These are phyloP conservation scores for Glomeris maerens DNA, from an alignment of 1,140 invertebrate species.

Conservation along the genomic window DNA sequence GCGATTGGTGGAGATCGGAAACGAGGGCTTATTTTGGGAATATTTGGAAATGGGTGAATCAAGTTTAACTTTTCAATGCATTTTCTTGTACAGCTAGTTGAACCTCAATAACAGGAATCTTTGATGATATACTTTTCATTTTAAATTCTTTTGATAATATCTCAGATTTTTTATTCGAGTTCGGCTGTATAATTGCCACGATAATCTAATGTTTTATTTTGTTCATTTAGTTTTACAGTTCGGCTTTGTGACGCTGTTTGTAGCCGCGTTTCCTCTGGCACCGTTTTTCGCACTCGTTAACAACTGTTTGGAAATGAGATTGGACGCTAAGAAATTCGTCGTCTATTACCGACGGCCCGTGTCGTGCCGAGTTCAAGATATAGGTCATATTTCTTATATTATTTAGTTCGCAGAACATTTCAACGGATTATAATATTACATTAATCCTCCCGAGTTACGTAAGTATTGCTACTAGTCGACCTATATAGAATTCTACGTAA, in stretches of 20 bases:
- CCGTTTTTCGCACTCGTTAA: conserved; percentile 72
- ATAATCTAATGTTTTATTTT: no score
- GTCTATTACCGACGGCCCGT: conserved; percentile 68
- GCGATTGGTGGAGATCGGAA: conserved; percentile 72
- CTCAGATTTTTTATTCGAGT: background rate
- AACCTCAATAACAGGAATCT: conserved; percentile 26
- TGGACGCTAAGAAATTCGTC: conserved; percentile 77
- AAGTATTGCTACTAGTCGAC: no score
- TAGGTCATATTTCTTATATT: conserved; percentile 39
- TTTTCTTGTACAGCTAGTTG: conserved; percentile 32
- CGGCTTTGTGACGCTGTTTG: conserved; percentile 80
- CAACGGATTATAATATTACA: no score
- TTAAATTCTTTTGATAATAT: no score
- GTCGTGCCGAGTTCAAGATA: conserved; percentile 64
- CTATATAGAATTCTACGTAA: no score
- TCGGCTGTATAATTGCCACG: background rate
- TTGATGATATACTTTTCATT: conserved; percentile 27
- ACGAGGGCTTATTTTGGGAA: conserved; percentile 84
- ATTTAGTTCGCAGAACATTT: conserved; percentile 7
- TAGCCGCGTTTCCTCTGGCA: conserved; percentile 74
- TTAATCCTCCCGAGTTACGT: no score
- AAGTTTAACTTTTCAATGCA: conserved; percentile 25
- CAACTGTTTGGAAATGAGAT: conserved; percentile 74
- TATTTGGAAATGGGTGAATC: conserved; percentile 88
- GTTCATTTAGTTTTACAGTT: conserved; percentile 47